Evolutionary conservation across 2,888 invertebrate species (phyloP).

Genomic region (Nemotelus pantherinus): DNA sequence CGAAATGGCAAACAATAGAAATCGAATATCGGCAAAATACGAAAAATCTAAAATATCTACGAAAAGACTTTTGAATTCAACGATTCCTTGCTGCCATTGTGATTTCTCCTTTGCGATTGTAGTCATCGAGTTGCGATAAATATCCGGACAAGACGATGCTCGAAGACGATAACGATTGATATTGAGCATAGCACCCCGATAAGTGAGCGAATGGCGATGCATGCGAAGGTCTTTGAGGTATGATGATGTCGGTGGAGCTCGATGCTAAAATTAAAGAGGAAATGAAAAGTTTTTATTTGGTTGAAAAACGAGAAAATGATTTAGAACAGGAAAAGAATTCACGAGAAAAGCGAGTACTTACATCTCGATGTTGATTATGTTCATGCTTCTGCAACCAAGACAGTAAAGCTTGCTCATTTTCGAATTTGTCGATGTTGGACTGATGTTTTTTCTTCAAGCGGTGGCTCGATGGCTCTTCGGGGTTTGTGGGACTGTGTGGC

Average conservation of each 20-base stretch:
- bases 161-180: slow-evolving; percentile 81
- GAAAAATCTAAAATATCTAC: slow-evolving; percentile 84
- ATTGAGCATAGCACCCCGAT: slow-evolving; percentile 86
- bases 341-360: slow-evolving; percentile 15
- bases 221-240: slow-evolving; percentile 79
- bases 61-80: slow-evolving; percentile 81
- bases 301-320: no score
- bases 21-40: slow-evolving; percentile 78
- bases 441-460: slow-evolving; percentile 30
- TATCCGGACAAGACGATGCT: slow-evolving; percentile 91
- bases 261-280: slow-evolving; percentile 39
- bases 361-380: slow-evolving; percentile 39
- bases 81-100: slow-evolving; percentile 77
- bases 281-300: no score
- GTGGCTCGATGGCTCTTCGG: slow-evolving; percentile 36
- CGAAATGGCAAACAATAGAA: slow-evolving; percentile 83
- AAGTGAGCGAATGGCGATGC: slow-evolving; percentile 82
- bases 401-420: slow-evolving; percentile 51
- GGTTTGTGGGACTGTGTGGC: slow-evolving; percentile 43
- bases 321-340: no score
- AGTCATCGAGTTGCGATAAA: slow-evolving; percentile 86
- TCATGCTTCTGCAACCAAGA: slow-evolving; percentile 49
- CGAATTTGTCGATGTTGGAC: slow-evolving; percentile 46
- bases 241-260: slow-evolving; percentile 60
- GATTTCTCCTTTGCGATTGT: slow-evolving; percentile 80